Percentiles rank a stretch among this genome's conserved stretches.
These are phyloP conservation scores for Antheraea assamensis DNA, from an alignment of 2,888 invertebrate species.

Conservation along the genomic window DNA sequence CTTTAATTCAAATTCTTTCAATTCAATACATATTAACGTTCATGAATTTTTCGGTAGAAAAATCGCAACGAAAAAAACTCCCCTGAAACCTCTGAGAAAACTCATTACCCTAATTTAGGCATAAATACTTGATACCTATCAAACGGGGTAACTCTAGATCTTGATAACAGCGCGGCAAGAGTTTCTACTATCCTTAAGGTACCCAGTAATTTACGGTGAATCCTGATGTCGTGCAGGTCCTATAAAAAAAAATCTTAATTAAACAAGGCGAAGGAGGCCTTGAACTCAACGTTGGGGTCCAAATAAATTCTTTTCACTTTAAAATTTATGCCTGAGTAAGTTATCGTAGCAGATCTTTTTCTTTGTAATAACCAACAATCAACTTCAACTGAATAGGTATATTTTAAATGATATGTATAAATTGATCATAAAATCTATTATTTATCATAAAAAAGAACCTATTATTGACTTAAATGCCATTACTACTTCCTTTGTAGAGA, in stretches of 20 bases:
- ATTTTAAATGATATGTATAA: too few relatives aligned
- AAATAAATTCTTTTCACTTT: background rate
- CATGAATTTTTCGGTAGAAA: background rate
- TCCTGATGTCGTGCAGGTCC: background rate
- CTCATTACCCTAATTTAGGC: conserved; percentile 17
- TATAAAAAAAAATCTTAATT: conserved; percentile 4
- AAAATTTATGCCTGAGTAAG: background rate
- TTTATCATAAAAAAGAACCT: too few relatives aligned
- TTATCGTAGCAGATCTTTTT: background rate
- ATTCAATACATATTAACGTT: background rate
- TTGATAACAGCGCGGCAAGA: background rate
- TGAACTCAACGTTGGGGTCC: background rate
- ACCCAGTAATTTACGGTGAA: background rate
- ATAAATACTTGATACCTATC: conserved; percentile 18
- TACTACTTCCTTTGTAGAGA: too few relatives aligned
- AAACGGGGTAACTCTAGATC: background rate
- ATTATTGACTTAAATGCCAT: too few relatives aligned
- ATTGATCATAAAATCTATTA: too few relatives aligned
- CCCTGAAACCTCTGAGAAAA: background rate
- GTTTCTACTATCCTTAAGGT: background rate
- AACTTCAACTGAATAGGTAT: too few relatives aligned
- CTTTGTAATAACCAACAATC: background rate
- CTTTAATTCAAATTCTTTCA: background rate
- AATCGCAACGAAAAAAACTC: background rate
- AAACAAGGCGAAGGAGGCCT: background rate